Evolutionary conservation across 1,140 invertebrate genomes (phyloP).

Genomic region (Orius insidiosus): DNA sequence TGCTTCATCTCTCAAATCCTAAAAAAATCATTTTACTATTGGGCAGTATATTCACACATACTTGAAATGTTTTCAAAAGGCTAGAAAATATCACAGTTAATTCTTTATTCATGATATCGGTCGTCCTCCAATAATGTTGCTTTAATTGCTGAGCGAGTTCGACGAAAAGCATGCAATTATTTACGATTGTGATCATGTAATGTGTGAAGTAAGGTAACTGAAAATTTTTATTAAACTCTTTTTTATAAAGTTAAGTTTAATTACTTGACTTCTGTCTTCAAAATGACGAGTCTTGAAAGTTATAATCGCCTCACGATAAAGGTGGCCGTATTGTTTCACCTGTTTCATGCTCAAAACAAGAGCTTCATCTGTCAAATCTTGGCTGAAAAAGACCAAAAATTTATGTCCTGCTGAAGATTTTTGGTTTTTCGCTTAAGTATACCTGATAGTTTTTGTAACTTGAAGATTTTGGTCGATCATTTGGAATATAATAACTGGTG

Average conservation of each 20-base stretch:
- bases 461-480: conserved; percentile 97
- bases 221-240: neutral
- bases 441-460: conserved; percentile 50
- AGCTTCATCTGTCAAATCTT: conserved; percentile 70
- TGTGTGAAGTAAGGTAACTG: conserved; percentile 61
- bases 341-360: conserved; percentile 75
- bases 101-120: conserved; percentile 35
- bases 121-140: conserved; percentile 52
- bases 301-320: conserved; percentile 70
- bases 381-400: conserved; percentile 39
- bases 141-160: conserved; percentile 72
- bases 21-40: no score
- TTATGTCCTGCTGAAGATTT: no score
- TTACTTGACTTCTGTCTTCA: conserved; percentile 42
- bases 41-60: no score
- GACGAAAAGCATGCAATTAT: conserved; percentile 78
- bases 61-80: conserved; percentile 41
- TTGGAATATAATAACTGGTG: conserved; percentile 91
- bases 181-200: conserved; percentile 84
- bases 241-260: neutral
- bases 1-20: conserved; percentile 52
- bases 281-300: conserved; percentile 65
- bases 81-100: conserved; percentile 45
- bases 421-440: no score
- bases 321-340: conserved; percentile 67